Evolutionary conservation across 1,140 invertebrate genomes (phyloP), one percentile per base, ranked within the genome.

Genomic region (Lamellibrachia luymesi): DNA sequence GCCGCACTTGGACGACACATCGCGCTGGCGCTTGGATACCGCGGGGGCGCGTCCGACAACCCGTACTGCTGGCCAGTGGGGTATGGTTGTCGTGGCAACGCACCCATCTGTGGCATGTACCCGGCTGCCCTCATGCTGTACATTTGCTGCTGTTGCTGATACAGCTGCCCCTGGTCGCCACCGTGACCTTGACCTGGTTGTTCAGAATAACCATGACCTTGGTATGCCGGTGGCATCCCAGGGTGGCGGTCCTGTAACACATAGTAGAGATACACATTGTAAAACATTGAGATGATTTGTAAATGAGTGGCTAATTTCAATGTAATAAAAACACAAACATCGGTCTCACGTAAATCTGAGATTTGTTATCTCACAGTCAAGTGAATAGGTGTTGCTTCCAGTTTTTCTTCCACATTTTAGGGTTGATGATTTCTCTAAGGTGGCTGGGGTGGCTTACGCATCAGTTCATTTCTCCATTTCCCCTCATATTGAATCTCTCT

Each of bases 61-160:
- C 27, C n/a, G 51, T 92, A 90, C 90, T 94, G 51, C 94, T 92
- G 17, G 94, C 56, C 80, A 90, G 91, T 64, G 93, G 93, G 92
- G 93, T 93, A 94, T 94, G 80, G 56, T 93, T 90, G 64, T 92
- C 50, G 52, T 92, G n/a, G 52, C 93, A 93, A 38, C n/a, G 50
- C 80, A 93, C 92, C 49, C 92, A 51, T 64, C 51, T 51, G 56
- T 93, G 92, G 90, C 93, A 92, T 90, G 92, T 50, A 91, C 56
- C 90, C 22, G 50, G 93, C 91, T 93, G 94, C 38, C 90, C 90
- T n/a, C 93, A 92, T 93, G 51, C 90, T 90, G 80, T 93, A 94
- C 92, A 94, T 94, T 51, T 94, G 94, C 50, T 93, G 93, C 90
- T 92, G 93, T 6, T 64, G 93, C 49, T 94, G 94, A 22, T 94